Percentiles rank a stretch among this genome's conserved stretches.
Evolutionary conservation across 2,113 vertebrate species (phyloP).

Genomic region (Cyprinodon variegatus): DNA sequence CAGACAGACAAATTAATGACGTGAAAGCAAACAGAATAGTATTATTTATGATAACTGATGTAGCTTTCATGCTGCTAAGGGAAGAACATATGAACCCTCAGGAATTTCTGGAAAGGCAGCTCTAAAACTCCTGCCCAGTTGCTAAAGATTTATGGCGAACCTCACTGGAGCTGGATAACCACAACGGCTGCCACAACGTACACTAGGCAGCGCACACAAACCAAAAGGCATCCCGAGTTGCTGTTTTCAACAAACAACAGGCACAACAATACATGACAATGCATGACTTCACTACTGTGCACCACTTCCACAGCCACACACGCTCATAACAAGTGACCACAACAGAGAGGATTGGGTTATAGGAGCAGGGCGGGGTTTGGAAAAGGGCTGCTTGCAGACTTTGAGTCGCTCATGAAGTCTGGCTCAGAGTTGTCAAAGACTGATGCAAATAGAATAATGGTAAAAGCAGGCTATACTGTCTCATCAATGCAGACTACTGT

Average conservation of each 20-base stretch:
- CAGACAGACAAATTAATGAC: constrained; percentile 58
- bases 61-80: constrained; percentile 47
- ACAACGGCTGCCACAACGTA: constrained; percentile 21
- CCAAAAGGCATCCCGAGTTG: constrained; percentile 7
- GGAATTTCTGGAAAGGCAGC: constrained; percentile 52
- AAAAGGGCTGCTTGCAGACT: constrained; percentile 53
- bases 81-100: constrained; percentile 49
- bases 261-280: constrained; percentile 39
- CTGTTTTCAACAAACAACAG: constrained; percentile 8
- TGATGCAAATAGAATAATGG: constrained; percentile 73
- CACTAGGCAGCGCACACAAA: constrained; percentile 2
- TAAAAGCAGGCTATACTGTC: constrained; percentile 67
- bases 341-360: constrained; percentile 64
- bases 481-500: constrained; percentile 35
- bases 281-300: constrained; percentile 51
- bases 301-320: constrained; percentile 37
- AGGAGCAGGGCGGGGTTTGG: constrained; percentile 55
- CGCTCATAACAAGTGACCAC: constrained; percentile 56
- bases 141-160: constrained; percentile 56
- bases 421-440: constrained; percentile 44
- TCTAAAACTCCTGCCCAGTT: constrained; percentile 19
- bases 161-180: constrained; percentile 37
- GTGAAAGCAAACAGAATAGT: constrained; percentile 28
- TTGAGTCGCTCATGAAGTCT: constrained; percentile 55
- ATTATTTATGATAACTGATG: constrained; percentile 65